These are phyloP conservation scores for Lasius platythorax DNA, from an alignment of 2,888 invertebrate species.

Conservation along the genomic window DNA sequence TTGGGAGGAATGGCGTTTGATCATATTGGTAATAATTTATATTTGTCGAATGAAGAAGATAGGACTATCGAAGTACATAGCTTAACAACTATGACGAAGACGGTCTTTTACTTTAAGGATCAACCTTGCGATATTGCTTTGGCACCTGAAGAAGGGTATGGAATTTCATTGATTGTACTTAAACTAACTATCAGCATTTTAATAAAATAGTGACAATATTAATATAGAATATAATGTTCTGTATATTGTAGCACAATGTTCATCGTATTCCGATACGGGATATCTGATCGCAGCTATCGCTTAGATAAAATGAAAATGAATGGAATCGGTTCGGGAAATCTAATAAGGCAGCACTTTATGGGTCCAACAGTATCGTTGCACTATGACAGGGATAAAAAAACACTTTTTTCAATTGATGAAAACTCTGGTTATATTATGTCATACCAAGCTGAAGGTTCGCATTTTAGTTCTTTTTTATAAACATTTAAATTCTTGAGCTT, in stretches of 20 bases:
- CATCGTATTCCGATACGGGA: conserved; percentile 75
- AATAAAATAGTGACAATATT: not conserved
- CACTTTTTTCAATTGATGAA: conserved; percentile 90
- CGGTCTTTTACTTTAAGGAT: conserved; percentile 88
- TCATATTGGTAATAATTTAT: conserved; percentile 90
- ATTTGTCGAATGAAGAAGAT: conserved; percentile 90
- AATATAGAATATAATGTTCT: not conserved
- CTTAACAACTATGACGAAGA: conserved; percentile 88
- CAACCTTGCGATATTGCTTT: conserved; percentile 91
- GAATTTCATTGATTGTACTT: conserved; percentile 75
- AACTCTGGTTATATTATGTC: conserved; percentile 89
- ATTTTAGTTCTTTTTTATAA: not conserved
- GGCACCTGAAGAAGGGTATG: conserved; percentile 89
- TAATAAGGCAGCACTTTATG: conserved; percentile 83
- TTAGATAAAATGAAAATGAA: conserved; percentile 86
- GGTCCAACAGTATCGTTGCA: conserved; percentile 87
- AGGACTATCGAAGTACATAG: conserved; percentile 90
- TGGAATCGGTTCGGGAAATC: conserved; percentile 87
- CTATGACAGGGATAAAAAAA: conserved; percentile 88
- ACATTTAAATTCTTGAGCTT: not conserved
- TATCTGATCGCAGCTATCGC: not conserved
- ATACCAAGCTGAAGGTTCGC: conserved; percentile 87
- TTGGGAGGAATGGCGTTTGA: conserved; percentile 90
- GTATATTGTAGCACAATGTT: conserved; percentile 81
- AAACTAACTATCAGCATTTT: not conserved